Conservation (phyloP, 2,888 invertebrate species). For the Epinotia ramella region DNA sequence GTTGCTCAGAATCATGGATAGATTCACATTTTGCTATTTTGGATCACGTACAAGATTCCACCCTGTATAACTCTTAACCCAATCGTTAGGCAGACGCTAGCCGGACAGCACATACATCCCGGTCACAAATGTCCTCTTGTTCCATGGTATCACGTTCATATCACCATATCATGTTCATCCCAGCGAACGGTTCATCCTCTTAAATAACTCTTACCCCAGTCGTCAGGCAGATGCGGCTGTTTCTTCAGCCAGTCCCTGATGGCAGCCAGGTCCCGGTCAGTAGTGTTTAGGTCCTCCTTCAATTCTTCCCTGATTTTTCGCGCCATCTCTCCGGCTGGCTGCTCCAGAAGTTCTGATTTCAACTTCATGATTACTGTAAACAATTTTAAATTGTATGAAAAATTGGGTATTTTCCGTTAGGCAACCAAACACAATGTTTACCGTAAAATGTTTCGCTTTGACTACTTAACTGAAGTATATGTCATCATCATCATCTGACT, state of each 20-base stretch:
- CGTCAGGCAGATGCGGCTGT: constrained; percentile 87
- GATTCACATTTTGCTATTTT: too few relatives aligned
- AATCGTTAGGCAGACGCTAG: too few relatives aligned
- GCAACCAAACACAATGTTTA: neutral
- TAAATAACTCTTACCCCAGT: constrained; percentile 73
- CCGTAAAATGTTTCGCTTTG: neutral
- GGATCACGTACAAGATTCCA: too few relatives aligned
- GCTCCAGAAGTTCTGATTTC: constrained; percentile 85
- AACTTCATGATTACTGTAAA: constrained; percentile 74
- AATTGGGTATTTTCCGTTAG: too few relatives aligned
- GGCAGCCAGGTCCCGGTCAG: constrained; percentile 83
- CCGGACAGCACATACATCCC: too few relatives aligned
- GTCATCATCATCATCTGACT: too few relatives aligned
- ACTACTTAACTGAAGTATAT: neutral
- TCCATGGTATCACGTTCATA: too few relatives aligned
- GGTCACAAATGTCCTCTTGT: too few relatives aligned
- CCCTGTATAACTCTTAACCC: too few relatives aligned
- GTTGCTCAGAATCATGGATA: too few relatives aligned
- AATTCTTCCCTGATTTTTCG: constrained; percentile 88
- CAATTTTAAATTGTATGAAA: neutral
- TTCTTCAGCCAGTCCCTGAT: constrained; percentile 88
- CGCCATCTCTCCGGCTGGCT: constrained; percentile 88
- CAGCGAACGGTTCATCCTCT: neutral
- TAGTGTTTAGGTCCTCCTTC: constrained; percentile 87
- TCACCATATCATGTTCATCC: too few relatives aligned